Evolutionary conservation across 2,797 vertebrate genomes (phyloP).

Genomic region (Manis pentadactyla): DNA sequence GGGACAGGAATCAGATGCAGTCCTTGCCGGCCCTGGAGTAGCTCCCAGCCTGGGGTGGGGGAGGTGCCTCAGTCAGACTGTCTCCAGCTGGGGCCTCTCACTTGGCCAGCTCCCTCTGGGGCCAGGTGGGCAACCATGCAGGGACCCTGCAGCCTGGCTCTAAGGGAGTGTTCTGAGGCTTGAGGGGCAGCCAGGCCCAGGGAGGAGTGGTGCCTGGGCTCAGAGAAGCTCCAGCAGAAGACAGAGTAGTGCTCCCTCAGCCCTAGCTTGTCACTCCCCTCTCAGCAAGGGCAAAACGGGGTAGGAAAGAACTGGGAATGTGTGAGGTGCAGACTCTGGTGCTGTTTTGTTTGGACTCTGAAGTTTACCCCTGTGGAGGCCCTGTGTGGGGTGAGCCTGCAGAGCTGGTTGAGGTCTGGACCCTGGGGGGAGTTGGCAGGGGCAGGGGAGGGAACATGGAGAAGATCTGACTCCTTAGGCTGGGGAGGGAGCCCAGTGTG

Average conservation of each 20-base stretch:
- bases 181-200: background rate
- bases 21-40: background rate
- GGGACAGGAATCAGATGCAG: background rate
- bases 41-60: background rate
- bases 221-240: background rate
- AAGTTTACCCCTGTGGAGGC: background rate
- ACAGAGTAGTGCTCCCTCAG: background rate
- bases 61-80: background rate
- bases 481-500: too few relatives aligned
- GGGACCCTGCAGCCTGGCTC: background rate
- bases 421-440: background rate
- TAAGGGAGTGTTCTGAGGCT: background rate
- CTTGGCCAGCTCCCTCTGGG: background rate
- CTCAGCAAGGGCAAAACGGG: background rate
- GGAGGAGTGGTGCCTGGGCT: background rate
- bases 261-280: background rate
- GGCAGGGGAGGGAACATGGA: too few relatives aligned
- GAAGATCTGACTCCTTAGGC: background rate
- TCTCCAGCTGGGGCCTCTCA: background rate
- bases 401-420: background rate
- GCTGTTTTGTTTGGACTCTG: background rate
- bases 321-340: background rate
- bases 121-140: background rate
- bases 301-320: background rate
- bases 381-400: background rate